A percentile compares a stretch with the other conserved stretches of the same genome.
phyloP scores from a whole-genome alignment of 30 jellyfish, hydroid and myxozoan species.

The Sanderia malayensis region DNA sequence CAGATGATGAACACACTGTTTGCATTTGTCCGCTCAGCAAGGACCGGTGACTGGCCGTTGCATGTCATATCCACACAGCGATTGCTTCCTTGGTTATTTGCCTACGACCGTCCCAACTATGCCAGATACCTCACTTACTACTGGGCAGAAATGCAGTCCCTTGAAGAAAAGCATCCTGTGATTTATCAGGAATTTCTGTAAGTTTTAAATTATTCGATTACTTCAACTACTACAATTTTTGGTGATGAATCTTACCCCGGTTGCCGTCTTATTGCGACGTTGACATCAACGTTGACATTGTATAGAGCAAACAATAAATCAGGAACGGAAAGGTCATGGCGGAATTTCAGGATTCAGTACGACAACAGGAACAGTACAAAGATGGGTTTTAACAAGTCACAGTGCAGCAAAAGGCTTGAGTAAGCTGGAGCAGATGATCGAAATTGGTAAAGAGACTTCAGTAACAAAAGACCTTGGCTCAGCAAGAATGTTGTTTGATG shows the following conservation, averaged over 20 bases:
- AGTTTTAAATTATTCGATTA: background rate
- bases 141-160: slow-evolving; percentile 36
- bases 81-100: slow-evolving; percentile 46
- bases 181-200: background rate
- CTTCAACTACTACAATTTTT: background rate
- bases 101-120: slow-evolving; percentile 41
- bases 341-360: slow-evolving; percentile 12
- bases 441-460: slow-evolving; percentile 6
- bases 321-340: slow-evolving; percentile 6
- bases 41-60: slow-evolving; percentile 35
- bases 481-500: slow-evolving; percentile 6
- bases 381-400: slow-evolving; percentile 16
- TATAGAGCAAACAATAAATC: slow-evolving; percentile 6
- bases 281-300: slow-evolving; percentile 7
- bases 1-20: too few species aligned
- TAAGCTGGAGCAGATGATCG: background rate
- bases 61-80: slow-evolving; percentile 16
- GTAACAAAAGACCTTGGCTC: slow-evolving; percentile 7
- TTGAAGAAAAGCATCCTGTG: slow-evolving; percentile 18
- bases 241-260: background rate
- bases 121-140: slow-evolving; percentile 30
- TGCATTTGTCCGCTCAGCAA: slow-evolving; percentile 21
- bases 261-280: background rate
- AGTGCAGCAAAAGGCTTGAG: slow-evolving; percentile 9
- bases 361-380: slow-evolving; percentile 3